Conservation (phyloP, 2,797 vertebrate genomes). For the Pseudochirops cupreus region DNA sequence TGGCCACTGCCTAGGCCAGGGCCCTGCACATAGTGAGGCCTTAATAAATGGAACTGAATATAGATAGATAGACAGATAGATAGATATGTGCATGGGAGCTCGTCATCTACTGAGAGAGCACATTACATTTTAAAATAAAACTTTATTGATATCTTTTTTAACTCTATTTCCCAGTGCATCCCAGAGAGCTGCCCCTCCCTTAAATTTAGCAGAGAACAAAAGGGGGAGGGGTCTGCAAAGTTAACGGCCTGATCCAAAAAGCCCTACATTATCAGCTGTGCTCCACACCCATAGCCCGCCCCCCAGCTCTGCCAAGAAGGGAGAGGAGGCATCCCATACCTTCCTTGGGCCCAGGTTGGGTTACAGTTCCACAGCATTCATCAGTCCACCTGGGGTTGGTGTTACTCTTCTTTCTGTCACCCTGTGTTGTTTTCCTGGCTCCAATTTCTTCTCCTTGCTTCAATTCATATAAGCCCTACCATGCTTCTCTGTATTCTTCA, state of each 20-base stretch:
- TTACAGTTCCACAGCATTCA: not conserved
- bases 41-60: not conserved
- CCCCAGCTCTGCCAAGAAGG: not conserved
- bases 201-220: not conserved
- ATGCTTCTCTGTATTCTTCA: not conserved
- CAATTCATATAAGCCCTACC: not conserved
- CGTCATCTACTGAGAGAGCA: not conserved
- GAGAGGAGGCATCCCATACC: too few relatives aligned
- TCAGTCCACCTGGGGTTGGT: not conserved
- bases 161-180: not conserved
- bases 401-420: not conserved
- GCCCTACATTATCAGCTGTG: not conserved
- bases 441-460: not conserved
- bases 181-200: not conserved
- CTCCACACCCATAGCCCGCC: not conserved
- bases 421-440: not conserved
- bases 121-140: not conserved
- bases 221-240: not conserved
- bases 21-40: not conserved
- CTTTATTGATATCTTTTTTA: not conserved
- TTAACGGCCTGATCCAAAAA: not conserved
- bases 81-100: not conserved
- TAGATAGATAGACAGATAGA: not conserved
- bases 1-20: not conserved
- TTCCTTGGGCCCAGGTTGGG: not conserved